Base-by-base conservation (phyloP, 2,797 vertebrate species). In the Leucoraja ocellata region DNA sequence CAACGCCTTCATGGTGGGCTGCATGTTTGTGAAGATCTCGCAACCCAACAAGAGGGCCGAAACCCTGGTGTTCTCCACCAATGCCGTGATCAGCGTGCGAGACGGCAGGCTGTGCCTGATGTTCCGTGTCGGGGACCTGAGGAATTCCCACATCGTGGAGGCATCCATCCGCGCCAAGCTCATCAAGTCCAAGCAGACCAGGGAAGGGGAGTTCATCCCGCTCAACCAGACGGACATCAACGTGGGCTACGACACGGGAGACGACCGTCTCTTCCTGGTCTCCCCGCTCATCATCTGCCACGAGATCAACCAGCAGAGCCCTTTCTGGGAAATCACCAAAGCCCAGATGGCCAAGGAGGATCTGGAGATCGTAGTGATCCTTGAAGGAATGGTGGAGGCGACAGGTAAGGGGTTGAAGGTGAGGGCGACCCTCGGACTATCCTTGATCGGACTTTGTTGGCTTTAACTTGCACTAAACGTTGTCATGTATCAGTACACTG, bases 1-100 rank as follows among this genome's bases (percentile, higher is more conserved):
- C 93, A 99, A 99, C 46, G 99, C 99, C 93, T 99, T 99, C 96
- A 99, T 99, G 99, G 99, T 99, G 95, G 99, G 99, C 88, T 99
- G 99, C 96, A 99, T 99, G 99, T 99, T 99, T 95, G 99, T 99
- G 32, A 99, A 99, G 97, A 99, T 99, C 96, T 99, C 99, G 6
- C 99, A 99, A 95, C 99, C 99, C 95, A 99, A 99, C 97, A 99
- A 99, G 96, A 97, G 99, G 93, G 99, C 99, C 1, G 99, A 99
- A 97, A 99, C 99, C 71, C 95, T 99, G 94, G 98, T 99, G 94
- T 99, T 99, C 94, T 99, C 99, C 96, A 99, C 98, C 94, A 98
- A 98, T 0, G 98, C 99, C 0, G 99, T 99, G 94, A 99, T 99
- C 96, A 99, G 98, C 74, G 98, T 99, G 97, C 96, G 99, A 93